Evolutionary conservation across 2,113 vertebrate species (phyloP).

Genomic region (Lampris megalopsis): DNA sequence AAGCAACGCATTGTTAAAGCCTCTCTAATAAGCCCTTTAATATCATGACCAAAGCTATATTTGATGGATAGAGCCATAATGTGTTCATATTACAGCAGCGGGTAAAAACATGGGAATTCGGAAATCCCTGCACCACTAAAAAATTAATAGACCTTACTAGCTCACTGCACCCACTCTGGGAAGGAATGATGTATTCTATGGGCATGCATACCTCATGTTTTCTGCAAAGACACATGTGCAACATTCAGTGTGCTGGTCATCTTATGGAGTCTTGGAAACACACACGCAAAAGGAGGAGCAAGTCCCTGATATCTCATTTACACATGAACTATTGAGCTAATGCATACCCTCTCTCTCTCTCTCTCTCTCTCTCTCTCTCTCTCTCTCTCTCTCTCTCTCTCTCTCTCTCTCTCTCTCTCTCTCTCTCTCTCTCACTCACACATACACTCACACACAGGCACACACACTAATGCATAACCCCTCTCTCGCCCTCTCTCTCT

Average conservation of each 20-base stretch:
- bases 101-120: conserved; percentile 38
- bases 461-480: too few species aligned
- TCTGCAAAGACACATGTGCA: conserved; percentile 54
- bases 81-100: conserved; percentile 26
- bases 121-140: conserved; percentile 50
- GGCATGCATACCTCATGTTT: conserved; percentile 49
- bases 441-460: too few species aligned
- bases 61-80: conserved; percentile 55
- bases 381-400: too few species aligned
- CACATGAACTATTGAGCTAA: background rate
- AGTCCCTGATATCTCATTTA: background rate
- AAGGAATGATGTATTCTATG: conserved; percentile 59
- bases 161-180: conserved; percentile 15
- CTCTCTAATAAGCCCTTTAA: conserved; percentile 43
- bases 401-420: too few species aligned
- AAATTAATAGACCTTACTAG: conserved; percentile 67
- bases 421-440: too few species aligned
- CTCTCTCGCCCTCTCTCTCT: too few species aligned
- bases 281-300: conserved; percentile 14
- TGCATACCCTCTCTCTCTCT: too few species aligned
- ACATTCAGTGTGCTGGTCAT: conserved; percentile 44
- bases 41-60: conserved; percentile 44
- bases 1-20: conserved; percentile 57
- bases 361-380: too few species aligned
- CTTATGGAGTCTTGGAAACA: conserved; percentile 30